Conservation (phyloP, 1,140 invertebrate species). For the Ceratitis capitata region DNA sequence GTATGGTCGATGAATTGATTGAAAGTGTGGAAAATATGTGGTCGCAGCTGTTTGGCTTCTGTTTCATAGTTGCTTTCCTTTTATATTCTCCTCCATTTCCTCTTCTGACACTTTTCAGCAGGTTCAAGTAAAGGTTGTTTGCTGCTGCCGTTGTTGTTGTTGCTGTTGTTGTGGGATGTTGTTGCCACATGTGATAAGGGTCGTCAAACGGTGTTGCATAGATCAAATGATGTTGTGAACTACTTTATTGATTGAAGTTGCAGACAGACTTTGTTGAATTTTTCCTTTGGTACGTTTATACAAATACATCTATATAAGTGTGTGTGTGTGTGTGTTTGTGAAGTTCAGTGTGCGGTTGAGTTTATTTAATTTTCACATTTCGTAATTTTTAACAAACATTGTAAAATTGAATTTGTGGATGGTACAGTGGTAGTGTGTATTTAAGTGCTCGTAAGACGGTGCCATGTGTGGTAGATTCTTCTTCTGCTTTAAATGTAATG, state of each 20-base stretch:
- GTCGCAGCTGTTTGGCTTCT: background rate
- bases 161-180: background rate
- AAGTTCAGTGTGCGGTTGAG: background rate
- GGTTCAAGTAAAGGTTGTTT: background rate
- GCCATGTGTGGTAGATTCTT: background rate
- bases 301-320: background rate
- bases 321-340: background rate
- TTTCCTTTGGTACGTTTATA: background rate
- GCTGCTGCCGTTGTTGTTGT: background rate
- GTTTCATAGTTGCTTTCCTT: background rate
- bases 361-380: background rate
- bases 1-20: background rate
- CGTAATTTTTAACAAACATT: slow-evolving; percentile 12
- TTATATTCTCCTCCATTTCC: background rate
- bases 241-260: background rate
- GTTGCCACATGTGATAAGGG: background rate
- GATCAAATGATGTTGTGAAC: slow-evolving; percentile 33
- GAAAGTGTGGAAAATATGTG: slow-evolving; percentile 29
- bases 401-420: background rate
- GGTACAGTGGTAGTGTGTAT: background rate
- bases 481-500: background rate
- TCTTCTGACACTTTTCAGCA: background rate
- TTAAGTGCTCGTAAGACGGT: background rate
- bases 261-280: background rate
- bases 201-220: background rate